Conservation (phyloP, 2,113 vertebrate genomes). For the Hyaena hyaena region DNA sequence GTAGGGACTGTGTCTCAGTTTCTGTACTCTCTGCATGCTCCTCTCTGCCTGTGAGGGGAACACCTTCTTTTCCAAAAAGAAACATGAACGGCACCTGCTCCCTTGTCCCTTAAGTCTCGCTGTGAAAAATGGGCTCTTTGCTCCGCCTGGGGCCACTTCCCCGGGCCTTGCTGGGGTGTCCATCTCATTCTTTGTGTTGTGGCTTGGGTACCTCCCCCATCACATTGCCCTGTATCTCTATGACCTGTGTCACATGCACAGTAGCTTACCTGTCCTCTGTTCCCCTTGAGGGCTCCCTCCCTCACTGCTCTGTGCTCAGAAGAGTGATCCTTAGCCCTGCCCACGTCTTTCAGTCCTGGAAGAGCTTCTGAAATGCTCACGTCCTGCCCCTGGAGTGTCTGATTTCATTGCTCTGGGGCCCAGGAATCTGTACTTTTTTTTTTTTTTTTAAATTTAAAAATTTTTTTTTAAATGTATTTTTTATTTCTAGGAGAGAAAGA, state of each 20-base stretch:
- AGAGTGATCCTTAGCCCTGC: not conserved
- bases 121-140: not conserved
- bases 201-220: not conserved
- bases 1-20: not conserved
- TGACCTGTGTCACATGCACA: not conserved
- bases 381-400: not conserved
- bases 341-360: not conserved
- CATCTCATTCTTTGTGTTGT: not conserved
- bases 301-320: not conserved
- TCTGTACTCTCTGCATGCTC: too few species aligned
- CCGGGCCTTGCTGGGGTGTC: too few species aligned
- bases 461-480: too few species aligned
- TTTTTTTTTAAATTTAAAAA: too few species aligned
- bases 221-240: rapidly evolving
- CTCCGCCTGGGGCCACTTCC: not conserved
- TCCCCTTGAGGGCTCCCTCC: not conserved
- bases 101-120: not conserved
- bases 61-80: not conserved
- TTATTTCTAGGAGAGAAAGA: too few species aligned
- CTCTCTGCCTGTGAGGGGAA: not conserved
- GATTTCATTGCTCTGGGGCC: not conserved
- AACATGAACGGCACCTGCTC: too few species aligned
- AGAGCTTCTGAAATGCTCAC: not conserved
- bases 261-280: not conserved
- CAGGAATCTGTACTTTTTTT: not conserved